Evolutionary conservation across 2,888 invertebrate species (phyloP).

Genomic region (Monoplex corrugatus): DNA sequence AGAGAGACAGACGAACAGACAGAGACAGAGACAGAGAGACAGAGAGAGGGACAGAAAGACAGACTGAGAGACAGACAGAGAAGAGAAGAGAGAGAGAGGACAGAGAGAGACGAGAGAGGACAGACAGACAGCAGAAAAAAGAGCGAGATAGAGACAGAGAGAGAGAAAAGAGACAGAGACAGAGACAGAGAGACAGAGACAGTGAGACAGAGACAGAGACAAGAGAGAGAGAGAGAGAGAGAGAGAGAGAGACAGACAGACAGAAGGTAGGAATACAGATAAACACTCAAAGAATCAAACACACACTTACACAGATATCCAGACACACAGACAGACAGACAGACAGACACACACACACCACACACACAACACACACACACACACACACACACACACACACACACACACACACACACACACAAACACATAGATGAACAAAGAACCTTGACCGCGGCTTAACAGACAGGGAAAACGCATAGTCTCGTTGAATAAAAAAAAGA

Average conservation of each 20-base stretch:
- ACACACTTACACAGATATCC: no score
- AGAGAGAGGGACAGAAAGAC: neutral
- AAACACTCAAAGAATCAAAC: neutral
- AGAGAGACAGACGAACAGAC: no score
- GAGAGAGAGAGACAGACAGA: neutral
- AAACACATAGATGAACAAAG: no score
- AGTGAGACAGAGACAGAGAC: neutral
- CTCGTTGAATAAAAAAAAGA: no score
- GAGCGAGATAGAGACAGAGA: conserved; percentile 25
- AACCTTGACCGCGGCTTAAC: no score
- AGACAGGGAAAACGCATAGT: no score
- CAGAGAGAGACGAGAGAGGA: conserved; percentile 6
- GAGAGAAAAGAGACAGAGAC: neutral
- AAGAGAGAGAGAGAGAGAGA: neutral
- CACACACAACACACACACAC: no score
- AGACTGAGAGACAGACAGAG: neutral
- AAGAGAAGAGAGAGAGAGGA: neutral
- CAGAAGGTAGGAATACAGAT: neutral
- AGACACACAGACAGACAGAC: neutral
- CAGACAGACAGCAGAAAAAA: neutral
- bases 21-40: neutral
- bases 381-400: no score
- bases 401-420: no score
- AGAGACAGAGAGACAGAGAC: neutral
- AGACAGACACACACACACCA: no score